Base-by-base conservation (phyloP, 2,113 vertebrate genomes). In the Ivindomyrus marchei region DNA sequence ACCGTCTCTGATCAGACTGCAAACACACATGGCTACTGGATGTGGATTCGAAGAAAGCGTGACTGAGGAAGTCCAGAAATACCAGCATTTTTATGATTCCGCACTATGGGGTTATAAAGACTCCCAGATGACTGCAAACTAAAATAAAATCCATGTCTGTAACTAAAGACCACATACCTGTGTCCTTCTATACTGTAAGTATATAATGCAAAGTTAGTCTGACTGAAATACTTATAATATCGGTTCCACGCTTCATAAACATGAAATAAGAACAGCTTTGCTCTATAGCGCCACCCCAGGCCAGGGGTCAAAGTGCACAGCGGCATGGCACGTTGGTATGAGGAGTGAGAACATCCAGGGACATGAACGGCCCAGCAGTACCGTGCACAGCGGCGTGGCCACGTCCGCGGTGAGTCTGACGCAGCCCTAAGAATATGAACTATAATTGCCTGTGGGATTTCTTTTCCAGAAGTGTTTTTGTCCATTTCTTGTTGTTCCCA, bases 351-450 rank as follows among this genome's bases (percentile, higher is more conserved):
- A 11, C 62, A 66, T 66, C 24, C 62, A 66, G n/a, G 62, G 11
- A 66, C 9, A 11, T 3, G 3, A n/a, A 66, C 9, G 8, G 62
- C 27, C 62, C 24, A 9, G 62, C 24, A 11, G 62, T 31, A 11
- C 1, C 1, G 21, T 0, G 9, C 9, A 0, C n/a, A 11, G 58
- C 1, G 9, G 9, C 2, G 6, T 24, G 6, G 19, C 53, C 19
- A 21, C 5, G 1, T 62, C 24, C 24, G 2, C 24, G 15, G 58
- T 62, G 3, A 27, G 58, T 66, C 24, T n/a, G n/a, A 80, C 27
- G 10, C 74, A 39, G 36, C 27, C 13, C 27, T 19, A 80, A 80
- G 74, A 31, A 7, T 31, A 80, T 5, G 36, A 31, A 80, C 74
- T 13, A 39, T 31, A 36, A 39, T 39, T 39, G 31, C 39, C 36